Conservation (phyloP, 2,888 invertebrate genomes). For the Poecilus cupreus region DNA sequence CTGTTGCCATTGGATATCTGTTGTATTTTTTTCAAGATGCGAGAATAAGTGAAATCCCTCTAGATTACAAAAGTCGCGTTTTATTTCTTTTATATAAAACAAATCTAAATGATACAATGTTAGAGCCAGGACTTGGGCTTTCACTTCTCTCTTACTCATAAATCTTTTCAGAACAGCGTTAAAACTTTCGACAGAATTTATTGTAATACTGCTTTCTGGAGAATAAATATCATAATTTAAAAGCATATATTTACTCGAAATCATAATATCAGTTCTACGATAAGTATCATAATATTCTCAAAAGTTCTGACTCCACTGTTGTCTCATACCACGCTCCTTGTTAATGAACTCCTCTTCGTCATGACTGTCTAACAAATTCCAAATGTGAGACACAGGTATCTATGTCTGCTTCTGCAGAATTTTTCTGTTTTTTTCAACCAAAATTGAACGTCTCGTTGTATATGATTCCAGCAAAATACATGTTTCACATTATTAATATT, state of each 20-base stretch:
- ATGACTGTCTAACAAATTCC: not conserved
- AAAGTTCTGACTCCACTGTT: not conserved
- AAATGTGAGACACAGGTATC: not conserved
- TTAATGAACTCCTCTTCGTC: not conserved
- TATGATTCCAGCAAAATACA: conserved; percentile 3
- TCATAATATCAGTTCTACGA: too few relatives aligned
- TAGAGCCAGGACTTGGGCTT: not conserved
- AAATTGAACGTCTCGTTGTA: not conserved
- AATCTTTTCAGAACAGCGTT: not conserved
- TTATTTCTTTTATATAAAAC: not conserved
- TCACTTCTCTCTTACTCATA: not conserved
- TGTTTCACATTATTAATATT: not conserved
- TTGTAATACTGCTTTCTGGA: not conserved
- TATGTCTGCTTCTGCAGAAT: not conserved
- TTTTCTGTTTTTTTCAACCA: conserved; percentile 6
- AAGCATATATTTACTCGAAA: too few relatives aligned
- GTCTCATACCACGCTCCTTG: not conserved
- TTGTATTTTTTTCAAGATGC: too few relatives aligned
- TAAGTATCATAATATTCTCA: not conserved
- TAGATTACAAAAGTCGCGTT: not conserved
- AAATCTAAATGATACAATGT: not conserved
- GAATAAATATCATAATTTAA: too few relatives aligned
- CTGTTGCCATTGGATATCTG: too few relatives aligned
- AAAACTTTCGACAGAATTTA: not conserved
- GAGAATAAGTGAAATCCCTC: too few relatives aligned